Conservation (phyloP, 2,797 vertebrate species). For the Pteropus rufus region DNA sequence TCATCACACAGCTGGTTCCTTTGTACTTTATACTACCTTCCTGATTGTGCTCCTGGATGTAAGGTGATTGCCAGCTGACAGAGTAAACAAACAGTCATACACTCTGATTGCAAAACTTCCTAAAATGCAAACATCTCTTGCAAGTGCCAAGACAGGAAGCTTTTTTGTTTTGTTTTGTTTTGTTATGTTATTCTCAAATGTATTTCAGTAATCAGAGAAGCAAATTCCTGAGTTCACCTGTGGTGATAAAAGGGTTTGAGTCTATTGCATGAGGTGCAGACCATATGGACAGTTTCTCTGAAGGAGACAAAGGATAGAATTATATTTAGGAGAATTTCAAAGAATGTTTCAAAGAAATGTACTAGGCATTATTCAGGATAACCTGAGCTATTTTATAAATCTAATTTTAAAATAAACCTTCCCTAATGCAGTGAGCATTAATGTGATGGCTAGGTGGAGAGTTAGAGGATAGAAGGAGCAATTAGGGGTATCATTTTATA, state of each 20-base stretch:
- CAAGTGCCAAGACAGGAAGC: constrained; percentile 27
- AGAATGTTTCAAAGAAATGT: not conserved
- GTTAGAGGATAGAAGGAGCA: too few species aligned
- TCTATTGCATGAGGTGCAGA: not conserved
- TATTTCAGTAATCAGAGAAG: constrained; percentile 31
- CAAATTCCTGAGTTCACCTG: constrained; percentile 14
- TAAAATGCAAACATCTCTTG: constrained; percentile 34
- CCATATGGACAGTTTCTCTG: constrained; percentile 47
- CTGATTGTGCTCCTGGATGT: constrained; percentile 11
- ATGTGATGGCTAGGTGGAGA: too few species aligned
- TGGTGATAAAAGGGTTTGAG: constrained; percentile 59
- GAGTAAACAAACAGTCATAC: constrained; percentile 57
- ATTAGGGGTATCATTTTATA: too few species aligned
- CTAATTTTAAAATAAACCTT: not conserved
- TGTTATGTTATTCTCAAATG: constrained; percentile 22
- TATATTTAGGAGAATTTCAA: constrained; percentile 42
- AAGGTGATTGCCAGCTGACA: constrained; percentile 41
- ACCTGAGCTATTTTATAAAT: not conserved
- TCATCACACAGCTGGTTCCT: constrained; percentile 71
- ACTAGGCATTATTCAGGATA: not conserved
- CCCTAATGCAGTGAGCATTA: too few species aligned
- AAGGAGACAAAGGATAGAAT: not conserved
- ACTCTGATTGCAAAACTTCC: constrained; percentile 64
- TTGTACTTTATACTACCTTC: constrained; percentile 60
- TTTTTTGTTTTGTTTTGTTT: constrained; percentile 6